phyloP scores from a whole-genome alignment of 2,888 invertebrate genomes.

The Onchidella celtica region DNA sequence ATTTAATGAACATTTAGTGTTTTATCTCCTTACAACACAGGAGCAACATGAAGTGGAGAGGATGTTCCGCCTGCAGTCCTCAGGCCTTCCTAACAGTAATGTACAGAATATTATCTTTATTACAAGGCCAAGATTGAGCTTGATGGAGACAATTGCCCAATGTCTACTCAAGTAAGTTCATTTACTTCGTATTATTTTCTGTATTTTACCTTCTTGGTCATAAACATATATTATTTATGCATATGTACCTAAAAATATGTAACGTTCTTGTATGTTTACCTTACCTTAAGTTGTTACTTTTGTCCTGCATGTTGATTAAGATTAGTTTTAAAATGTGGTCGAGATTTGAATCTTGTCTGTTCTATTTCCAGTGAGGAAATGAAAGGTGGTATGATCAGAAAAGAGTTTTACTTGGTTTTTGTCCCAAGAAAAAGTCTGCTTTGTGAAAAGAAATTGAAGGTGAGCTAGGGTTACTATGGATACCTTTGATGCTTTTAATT shows the following conservation, averaged over 20 bases:
- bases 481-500: no score
- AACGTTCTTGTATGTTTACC: neutral
- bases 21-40: no score
- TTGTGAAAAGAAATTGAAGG: constrained; percentile 90
- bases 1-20: no score
- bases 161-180: constrained; percentile 84
- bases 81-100: constrained; percentile 86
- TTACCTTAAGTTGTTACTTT: neutral
- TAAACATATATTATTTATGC: neutral
- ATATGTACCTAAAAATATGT: neutral
- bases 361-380: constrained; percentile 80
- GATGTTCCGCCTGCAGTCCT: constrained; percentile 89
- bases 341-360: neutral
- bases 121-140: constrained; percentile 88
- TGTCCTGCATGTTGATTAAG: neutral
- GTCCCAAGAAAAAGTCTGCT: constrained; percentile 92
- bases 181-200: neutral
- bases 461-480: no score
- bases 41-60: constrained; percentile 91
- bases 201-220: neutral
- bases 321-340: neutral
- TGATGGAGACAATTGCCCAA: constrained; percentile 92
- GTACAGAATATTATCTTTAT: constrained; percentile 94
- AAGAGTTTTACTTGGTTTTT: constrained; percentile 93
- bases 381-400: constrained; percentile 81